phyloP scores from a whole-genome alignment of 2,797 vertebrate genomes.

The Neoniphon sammara region DNA sequence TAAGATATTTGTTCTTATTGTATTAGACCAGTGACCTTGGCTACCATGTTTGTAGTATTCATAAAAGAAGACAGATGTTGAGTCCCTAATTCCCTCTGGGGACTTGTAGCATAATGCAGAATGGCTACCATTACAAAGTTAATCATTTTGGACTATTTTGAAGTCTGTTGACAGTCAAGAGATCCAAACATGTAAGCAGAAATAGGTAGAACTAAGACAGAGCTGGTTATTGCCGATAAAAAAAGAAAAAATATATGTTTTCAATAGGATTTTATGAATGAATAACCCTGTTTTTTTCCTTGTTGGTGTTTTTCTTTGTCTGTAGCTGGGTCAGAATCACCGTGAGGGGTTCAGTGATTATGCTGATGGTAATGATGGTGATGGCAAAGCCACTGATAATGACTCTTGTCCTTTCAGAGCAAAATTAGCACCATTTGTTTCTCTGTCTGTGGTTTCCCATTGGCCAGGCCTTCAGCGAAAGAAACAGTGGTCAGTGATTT shows the following conservation, averaged over 20 bases:
- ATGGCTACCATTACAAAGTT: background rate
- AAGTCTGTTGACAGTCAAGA: too few species aligned
- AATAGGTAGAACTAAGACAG: too few species aligned
- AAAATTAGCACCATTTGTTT: conserved; percentile 3
- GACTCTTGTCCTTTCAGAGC: conserved; percentile 11
- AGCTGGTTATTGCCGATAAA: too few species aligned
- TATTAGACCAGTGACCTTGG: conserved; percentile 20
- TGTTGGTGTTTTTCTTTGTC: background rate
- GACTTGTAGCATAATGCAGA: background rate
- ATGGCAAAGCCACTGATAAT: background rate
- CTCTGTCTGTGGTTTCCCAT: conserved; percentile 41
- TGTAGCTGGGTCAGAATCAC: background rate
- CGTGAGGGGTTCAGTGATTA: background rate
- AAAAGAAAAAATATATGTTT: too few species aligned
- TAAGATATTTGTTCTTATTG: conserved; percentile 43
- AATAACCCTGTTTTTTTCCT: too few species aligned
- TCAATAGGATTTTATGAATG: too few species aligned
- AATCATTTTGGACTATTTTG: too few species aligned
- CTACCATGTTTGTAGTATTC: background rate
- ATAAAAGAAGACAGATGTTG: background rate
- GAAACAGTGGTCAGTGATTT: conserved; percentile 58
- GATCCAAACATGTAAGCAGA: too few species aligned
- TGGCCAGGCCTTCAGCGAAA: conserved; percentile 48
- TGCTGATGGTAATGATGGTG: background rate
- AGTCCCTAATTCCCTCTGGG: background rate